A percentile compares a stretch with the other conserved stretches of the same genome.
These are phyloP conservation scores for Dasypus novemcinctus DNA, from an alignment of 2,113 vertebrate genomes.

Conservation along the genomic window DNA sequence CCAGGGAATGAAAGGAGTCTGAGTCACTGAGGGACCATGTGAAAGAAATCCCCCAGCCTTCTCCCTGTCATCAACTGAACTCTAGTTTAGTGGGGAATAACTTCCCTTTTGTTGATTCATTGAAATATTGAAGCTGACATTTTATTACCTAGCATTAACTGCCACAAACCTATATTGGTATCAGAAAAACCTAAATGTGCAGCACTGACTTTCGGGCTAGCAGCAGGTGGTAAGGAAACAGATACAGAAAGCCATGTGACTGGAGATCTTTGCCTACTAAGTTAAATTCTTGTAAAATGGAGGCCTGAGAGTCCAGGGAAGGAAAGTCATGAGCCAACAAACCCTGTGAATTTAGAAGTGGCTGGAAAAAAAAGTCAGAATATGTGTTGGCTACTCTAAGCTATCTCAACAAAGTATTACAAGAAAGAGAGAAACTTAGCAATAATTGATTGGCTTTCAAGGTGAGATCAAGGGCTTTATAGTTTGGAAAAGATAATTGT, in stretches of 20 bases:
- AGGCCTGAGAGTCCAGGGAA: background rate
- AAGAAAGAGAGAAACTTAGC: background rate
- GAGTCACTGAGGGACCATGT: background rate
- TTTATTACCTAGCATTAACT: background rate
- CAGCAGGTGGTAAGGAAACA: background rate
- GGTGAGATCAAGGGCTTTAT: background rate
- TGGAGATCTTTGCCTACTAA: background rate
- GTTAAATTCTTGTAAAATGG: background rate
- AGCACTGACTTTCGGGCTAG: background rate
- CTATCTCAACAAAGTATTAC: background rate
- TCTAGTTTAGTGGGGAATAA: background rate
- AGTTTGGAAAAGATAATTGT: background rate
- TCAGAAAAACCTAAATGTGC: background rate
- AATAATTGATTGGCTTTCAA: background rate
- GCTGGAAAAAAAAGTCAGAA: background rate
- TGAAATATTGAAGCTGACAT: background rate
- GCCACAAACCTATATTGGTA: background rate
- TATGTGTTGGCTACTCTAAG: background rate
- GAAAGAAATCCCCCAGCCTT: background rate
- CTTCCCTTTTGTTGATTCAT: background rate
- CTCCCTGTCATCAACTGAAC: background rate
- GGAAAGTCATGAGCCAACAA: background rate
- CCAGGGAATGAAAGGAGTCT: background rate
- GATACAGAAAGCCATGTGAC: background rate
- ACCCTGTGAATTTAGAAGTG: background rate